These are phyloP conservation scores for Scatophagus argus DNA, from an alignment of 2,113 vertebrate species.

Conservation along the genomic window DNA sequence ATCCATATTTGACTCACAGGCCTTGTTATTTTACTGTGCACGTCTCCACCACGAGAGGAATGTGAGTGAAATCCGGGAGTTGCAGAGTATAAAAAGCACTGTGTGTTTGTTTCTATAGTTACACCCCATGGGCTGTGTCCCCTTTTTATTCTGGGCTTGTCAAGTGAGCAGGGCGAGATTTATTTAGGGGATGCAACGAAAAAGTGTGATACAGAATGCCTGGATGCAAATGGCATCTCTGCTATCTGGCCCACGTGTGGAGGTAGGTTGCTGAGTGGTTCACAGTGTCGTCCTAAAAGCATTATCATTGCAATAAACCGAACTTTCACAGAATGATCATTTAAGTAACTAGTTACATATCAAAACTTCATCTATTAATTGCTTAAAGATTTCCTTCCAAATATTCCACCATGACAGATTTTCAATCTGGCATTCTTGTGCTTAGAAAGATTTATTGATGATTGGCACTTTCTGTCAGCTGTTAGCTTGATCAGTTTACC, in stretches of 20 bases:
- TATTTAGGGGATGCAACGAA: constrained; percentile 84
- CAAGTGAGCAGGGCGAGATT: constrained; percentile 72
- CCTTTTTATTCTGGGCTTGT: constrained; percentile 72
- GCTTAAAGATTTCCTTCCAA: background rate
- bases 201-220: constrained; percentile 80
- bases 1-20: background rate
- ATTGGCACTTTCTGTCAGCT: background rate
- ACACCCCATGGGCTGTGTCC: constrained; percentile 53
- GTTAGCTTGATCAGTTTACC: background rate
- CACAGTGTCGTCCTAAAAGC: constrained; percentile 58
- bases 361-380: constrained; percentile 21
- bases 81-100: constrained; percentile 70
- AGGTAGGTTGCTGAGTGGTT: constrained; percentile 68
- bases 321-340: constrained; percentile 40
- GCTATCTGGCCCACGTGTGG: constrained; percentile 74
- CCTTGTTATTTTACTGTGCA: constrained; percentile 33
- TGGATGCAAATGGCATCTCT: constrained; percentile 75
- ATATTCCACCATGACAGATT: background rate
- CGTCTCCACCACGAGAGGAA: constrained; percentile 33
- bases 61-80: constrained; percentile 47
- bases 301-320: constrained; percentile 63
- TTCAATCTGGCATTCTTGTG: background rate
- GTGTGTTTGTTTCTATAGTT: constrained; percentile 80
- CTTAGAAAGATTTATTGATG: background rate
- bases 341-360: constrained; percentile 15